Percentiles rank a stretch among this genome's conserved stretches.
Conservation (phyloP, 2,113 vertebrate species). For the Nycticorax nycticorax region DNA sequence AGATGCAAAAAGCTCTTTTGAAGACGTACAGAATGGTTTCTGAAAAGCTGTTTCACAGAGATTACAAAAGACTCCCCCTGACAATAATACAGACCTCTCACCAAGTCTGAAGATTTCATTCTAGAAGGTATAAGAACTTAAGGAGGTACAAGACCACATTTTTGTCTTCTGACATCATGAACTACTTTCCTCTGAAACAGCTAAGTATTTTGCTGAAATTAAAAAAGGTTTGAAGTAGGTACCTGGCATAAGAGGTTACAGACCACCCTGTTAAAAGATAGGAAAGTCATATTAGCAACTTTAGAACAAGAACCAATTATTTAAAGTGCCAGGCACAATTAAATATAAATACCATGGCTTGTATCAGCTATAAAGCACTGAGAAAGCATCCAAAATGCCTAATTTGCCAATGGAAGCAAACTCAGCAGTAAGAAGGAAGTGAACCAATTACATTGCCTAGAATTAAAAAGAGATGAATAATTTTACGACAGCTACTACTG, state of each 20-base stretch:
- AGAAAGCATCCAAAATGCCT: slow-evolving; percentile 40
- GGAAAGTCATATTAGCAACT: not conserved
- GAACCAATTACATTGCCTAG: slow-evolving; percentile 37
- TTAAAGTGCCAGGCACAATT: not conserved
- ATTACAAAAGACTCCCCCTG: not conserved
- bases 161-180: not conserved
- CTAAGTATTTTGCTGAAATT: not conserved
- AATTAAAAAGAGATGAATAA: slow-evolving; percentile 55
- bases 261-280: not conserved
- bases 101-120: not conserved
- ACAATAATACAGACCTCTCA: not conserved
- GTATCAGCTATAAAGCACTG: not conserved
- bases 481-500: slow-evolving; percentile 38
- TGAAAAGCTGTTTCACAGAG: not conserved
- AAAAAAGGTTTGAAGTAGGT: not conserved
- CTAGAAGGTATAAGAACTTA: not conserved
- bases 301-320: not conserved
- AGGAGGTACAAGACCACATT: not conserved
- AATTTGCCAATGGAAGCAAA: slow-evolving; percentile 56
- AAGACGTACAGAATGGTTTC: not conserved
- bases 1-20: not conserved
- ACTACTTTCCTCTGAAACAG: not conserved
- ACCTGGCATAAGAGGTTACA: not conserved
- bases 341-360: not conserved
- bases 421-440: not conserved